These are phyloP conservation scores for Chrysomallon squamiferum DNA, from an alignment of 1,140 invertebrate genomes.

Conservation along the genomic window DNA sequence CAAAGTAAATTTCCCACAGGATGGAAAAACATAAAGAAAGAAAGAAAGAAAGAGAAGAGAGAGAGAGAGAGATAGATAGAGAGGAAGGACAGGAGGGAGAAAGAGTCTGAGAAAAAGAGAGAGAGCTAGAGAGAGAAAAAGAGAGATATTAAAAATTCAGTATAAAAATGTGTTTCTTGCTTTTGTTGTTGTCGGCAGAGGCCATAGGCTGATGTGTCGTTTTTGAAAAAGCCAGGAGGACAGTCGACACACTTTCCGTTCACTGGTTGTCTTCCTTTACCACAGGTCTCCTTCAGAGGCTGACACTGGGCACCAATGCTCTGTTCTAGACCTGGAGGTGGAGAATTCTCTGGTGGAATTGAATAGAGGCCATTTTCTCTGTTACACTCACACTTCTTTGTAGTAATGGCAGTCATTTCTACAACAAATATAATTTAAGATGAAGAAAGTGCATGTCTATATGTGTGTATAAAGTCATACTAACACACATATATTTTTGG, in stretches of 20 bases:
- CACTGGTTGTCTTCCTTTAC: no score
- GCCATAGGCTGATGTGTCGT: neutral
- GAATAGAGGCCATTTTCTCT: constrained; percentile 3
- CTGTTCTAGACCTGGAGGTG: neutral
- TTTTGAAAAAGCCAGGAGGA: neutral
- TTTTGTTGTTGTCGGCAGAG: neutral
- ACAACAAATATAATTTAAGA: neutral
- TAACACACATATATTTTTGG: no score
- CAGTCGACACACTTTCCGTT: neutral
- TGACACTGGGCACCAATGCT: neutral
- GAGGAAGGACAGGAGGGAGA: no score
- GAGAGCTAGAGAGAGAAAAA: no score
- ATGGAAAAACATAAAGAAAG: no score
- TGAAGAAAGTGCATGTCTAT: no score
- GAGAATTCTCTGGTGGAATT: neutral
- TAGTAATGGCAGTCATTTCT: neutral
- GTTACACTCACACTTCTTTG: neutral
- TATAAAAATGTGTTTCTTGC: neutral
- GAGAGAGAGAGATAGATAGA: no score
- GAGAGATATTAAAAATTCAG: no score
- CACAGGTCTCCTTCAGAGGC: neutral
- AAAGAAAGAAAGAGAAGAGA: no score
- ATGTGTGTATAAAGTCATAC: no score
- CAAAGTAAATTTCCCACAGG: no score
- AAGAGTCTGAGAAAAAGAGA: no score